These are phyloP conservation scores for Protodeltote pygarga DNA, from an alignment of 2,888 invertebrate species.

Conservation along the genomic window DNA sequence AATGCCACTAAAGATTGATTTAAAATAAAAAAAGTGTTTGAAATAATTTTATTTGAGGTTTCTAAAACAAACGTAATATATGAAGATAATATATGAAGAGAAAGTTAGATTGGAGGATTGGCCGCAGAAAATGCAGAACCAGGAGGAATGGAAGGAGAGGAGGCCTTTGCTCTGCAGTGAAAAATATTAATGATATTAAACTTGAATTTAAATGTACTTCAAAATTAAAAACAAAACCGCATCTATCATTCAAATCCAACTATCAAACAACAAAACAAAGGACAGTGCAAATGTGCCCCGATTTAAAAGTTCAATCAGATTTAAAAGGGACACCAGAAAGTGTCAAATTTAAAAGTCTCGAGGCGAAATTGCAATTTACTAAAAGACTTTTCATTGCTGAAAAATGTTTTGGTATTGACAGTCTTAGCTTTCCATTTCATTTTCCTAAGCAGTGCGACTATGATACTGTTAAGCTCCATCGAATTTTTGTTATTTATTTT, in stretches of 20 bases:
- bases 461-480: neutral
- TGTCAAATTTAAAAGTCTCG: constrained; percentile 43
- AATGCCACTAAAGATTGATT: too few relatives aligned
- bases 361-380: constrained; percentile 54
- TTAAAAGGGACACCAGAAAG: constrained; percentile 41
- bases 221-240: too few relatives aligned
- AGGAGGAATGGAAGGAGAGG: neutral
- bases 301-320: constrained; percentile 42
- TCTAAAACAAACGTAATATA: too few relatives aligned
- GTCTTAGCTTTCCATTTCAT: constrained; percentile 34
- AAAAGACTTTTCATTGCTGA: constrained; percentile 48
- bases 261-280: constrained; percentile 10
- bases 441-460: constrained; percentile 7
- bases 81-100: too few relatives aligned
- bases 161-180: too few relatives aligned
- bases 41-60: too few relatives aligned
- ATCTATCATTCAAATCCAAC: constrained; percentile 16
- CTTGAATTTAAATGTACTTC: too few relatives aligned
- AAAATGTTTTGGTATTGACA: constrained; percentile 36
- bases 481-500: neutral
- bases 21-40: too few relatives aligned
- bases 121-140: too few relatives aligned
- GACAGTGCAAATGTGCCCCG: constrained; percentile 19
- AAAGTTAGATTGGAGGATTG: too few relatives aligned
- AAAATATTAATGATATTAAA: too few relatives aligned